Percentiles rank a stretch among this genome's conserved stretches.
These are phyloP conservation scores for Trichosurus vulpecula DNA, from an alignment of 2,797 vertebrate species.

Conservation along the genomic window DNA sequence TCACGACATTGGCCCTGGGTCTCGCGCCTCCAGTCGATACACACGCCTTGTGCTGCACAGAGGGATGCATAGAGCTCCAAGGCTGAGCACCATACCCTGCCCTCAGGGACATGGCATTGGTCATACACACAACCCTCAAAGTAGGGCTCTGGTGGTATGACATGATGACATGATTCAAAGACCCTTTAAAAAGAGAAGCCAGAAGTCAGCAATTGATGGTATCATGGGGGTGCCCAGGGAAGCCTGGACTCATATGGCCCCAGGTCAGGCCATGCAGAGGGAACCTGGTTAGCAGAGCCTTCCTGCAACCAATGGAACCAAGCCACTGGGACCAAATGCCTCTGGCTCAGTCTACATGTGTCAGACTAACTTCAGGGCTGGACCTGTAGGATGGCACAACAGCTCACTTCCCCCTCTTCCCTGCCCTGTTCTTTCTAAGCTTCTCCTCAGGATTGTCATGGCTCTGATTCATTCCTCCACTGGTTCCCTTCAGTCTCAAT, in stretches of 20 bases:
- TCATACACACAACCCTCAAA: constrained; percentile 84
- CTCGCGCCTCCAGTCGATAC: constrained; percentile 83
- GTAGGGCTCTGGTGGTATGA: constrained; percentile 80
- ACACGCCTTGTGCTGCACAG: constrained; percentile 79
- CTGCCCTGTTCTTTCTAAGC: background rate
- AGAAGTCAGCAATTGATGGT: rapidly evolving
- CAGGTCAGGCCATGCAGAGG: background rate
- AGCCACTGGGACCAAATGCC: too few species aligned
- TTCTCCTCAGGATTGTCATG: background rate
- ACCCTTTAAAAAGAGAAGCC: constrained; percentile 61
- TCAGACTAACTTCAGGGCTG: background rate
- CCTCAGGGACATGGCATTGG: constrained; percentile 63
- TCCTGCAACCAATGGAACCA: background rate
- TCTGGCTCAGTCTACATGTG: too few species aligned
- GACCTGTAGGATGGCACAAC: background rate
- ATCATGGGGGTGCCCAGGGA: too few species aligned
- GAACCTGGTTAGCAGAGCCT: background rate
- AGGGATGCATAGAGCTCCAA: constrained; percentile 84
- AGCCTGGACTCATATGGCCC: too few species aligned
- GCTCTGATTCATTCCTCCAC: too few species aligned
- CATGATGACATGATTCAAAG: constrained; percentile 77
- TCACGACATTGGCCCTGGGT: constrained; percentile 83
- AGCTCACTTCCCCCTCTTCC: background rate
- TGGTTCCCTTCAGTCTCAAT: background rate
- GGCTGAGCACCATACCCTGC: constrained; percentile 76